phyloP scores from a whole-genome alignment of 2,888 invertebrate species.

The Cephus pulcher region DNA sequence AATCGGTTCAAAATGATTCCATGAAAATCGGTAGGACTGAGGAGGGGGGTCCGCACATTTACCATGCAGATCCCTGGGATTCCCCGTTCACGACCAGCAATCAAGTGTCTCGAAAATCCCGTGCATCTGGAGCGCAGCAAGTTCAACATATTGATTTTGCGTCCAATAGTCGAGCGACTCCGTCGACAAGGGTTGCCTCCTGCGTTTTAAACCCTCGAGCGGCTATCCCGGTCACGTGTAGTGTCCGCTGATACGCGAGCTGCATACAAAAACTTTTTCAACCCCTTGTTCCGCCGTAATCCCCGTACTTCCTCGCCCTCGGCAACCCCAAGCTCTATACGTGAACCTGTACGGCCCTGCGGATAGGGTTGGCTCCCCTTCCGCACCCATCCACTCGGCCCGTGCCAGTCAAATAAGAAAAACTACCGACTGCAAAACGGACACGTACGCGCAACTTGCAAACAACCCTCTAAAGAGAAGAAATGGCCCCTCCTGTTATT shows the following conservation, averaged over 20 bases:
- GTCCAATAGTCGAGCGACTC: slow-evolving; percentile 13
- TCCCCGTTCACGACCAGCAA: background rate
- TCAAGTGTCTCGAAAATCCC: background rate
- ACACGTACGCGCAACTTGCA: slow-evolving; percentile 38
- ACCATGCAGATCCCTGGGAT: background rate
- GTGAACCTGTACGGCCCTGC: background rate
- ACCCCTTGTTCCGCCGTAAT: slow-evolving; percentile 30
- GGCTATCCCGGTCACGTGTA: slow-evolving; percentile 63
- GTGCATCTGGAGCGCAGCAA: slow-evolving; percentile 3
- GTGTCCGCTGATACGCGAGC: slow-evolving; percentile 58
- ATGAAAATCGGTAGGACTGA: background rate
- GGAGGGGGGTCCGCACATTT: background rate
- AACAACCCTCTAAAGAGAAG: slow-evolving; percentile 30
- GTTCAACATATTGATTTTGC: slow-evolving; percentile 24
- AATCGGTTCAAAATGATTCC: background rate
- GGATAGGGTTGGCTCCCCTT: background rate
- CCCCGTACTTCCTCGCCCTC: slow-evolving; percentile 11
- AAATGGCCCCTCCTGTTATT: slow-evolving; percentile 12
- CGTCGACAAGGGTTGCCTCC: slow-evolving; percentile 5
- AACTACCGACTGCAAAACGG: slow-evolving; percentile 25
- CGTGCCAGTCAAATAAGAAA: slow-evolving; percentile 25
- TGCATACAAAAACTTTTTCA: slow-evolving; percentile 60
- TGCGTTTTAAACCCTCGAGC: slow-evolving; percentile 37
- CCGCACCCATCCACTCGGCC: background rate
- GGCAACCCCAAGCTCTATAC: slow-evolving; percentile 8